Evolutionary conservation across 2,888 invertebrate genomes (phyloP).

Genomic region (Ctena decussata): DNA sequence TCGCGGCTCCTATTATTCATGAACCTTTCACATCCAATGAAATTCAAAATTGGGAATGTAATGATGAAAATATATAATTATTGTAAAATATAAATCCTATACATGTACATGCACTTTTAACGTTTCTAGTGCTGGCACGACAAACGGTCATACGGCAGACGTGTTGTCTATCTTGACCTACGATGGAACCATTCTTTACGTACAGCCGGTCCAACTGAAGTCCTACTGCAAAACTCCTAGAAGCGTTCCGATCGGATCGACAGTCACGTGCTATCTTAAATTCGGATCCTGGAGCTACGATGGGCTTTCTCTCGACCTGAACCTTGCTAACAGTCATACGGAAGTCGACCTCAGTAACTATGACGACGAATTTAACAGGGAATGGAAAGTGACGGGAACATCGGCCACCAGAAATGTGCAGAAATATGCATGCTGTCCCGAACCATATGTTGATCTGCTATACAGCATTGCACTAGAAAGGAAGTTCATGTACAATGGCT

Average conservation of each 20-base stretch:
- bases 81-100: no score
- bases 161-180: constrained; percentile 41
- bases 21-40: no score
- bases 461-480: constrained; percentile 16
- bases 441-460: constrained; percentile 42
- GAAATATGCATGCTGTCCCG: constrained; percentile 29
- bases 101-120: no score
- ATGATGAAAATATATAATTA: no score
- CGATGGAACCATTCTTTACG: constrained; percentile 47
- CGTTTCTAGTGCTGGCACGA: constrained; percentile 30
- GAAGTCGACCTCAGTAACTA: constrained; percentile 8
- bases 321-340: not conserved
- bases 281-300: constrained; percentile 61
- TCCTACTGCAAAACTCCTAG: constrained; percentile 36
- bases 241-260: not conserved
- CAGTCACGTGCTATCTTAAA: constrained; percentile 44
- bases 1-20: no score
- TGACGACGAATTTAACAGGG: constrained; percentile 40
- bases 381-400: constrained; percentile 30
- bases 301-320: constrained; percentile 25
- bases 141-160: constrained; percentile 31
- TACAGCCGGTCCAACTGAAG: constrained; percentile 28
- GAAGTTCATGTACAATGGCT: no score
- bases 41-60: no score
- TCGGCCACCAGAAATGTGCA: constrained; percentile 29